Conservation (phyloP, 2,113 vertebrate species). For the Pseudorectes ferrugineus region DNA sequence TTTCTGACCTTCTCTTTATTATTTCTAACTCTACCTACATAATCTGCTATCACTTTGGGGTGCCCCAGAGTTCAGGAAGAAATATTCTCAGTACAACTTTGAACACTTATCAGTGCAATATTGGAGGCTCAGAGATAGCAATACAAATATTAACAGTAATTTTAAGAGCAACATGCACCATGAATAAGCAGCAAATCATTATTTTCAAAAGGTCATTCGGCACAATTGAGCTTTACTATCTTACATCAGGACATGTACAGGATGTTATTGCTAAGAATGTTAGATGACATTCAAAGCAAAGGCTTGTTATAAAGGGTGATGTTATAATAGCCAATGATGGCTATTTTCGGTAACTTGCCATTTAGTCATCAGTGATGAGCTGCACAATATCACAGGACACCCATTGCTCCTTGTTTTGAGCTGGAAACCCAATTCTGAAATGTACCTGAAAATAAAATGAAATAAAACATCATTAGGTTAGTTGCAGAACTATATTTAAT, state of each 20-base stretch:
- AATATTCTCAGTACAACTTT: neutral
- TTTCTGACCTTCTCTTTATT: neutral
- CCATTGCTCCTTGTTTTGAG: neutral
- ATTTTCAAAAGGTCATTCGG: slow-evolving; percentile 43
- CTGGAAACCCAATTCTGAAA: neutral
- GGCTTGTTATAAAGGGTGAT: neutral
- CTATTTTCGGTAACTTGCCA: slow-evolving; percentile 32
- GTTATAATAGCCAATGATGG: too few relatives aligned
- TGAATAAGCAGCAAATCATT: slow-evolving; percentile 31
- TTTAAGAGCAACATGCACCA: neutral
- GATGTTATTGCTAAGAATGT: neutral
- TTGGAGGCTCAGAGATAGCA: neutral
- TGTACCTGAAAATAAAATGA: neutral
- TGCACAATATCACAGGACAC: neutral
- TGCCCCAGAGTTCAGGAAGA: neutral
- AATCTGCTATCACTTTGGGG: neutral
- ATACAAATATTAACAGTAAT: neutral
- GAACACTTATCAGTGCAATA: neutral
- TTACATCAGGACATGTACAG: neutral
- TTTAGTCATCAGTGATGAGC: slow-evolving; percentile 18
- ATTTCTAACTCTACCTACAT: neutral
- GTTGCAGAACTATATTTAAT: neutral
- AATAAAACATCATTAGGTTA: neutral
- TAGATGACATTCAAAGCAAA: slow-evolving; percentile 22
- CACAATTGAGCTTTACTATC: slow-evolving; percentile 11